phyloP scores from a whole-genome alignment of 2,888 invertebrate species.

The Leptura quadrifasciata region DNA sequence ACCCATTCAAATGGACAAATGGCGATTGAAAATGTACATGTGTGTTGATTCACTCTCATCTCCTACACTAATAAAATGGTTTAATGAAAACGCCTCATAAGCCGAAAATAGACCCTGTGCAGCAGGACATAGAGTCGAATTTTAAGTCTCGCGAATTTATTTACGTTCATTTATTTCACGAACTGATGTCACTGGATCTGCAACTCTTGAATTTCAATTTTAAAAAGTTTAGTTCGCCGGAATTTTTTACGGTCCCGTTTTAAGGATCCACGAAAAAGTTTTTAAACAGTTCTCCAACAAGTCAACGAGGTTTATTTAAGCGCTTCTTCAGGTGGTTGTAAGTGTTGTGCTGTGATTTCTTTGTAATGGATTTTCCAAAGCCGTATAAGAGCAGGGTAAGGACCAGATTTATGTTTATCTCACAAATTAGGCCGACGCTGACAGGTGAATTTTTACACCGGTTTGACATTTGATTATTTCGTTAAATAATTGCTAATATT shows the following conservation, averaged over 20 bases:
- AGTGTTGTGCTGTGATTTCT: conserved; percentile 24
- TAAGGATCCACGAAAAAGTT: background rate
- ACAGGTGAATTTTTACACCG: background rate
- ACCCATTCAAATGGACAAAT: conserved; percentile 51
- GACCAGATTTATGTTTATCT: background rate
- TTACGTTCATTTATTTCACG: conserved; percentile 66
- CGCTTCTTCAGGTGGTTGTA: background rate
- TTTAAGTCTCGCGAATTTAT: conserved; percentile 56
- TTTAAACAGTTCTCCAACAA: conserved; percentile 10
- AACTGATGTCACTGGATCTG: conserved; percentile 64
- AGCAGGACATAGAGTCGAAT: conserved; percentile 49
- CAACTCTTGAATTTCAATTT: conserved; percentile 48
- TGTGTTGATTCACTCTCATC: conserved; percentile 66
- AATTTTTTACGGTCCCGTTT: conserved; percentile 12
- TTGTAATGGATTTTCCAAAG: conserved; percentile 50
- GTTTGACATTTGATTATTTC: background rate
- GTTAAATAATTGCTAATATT: too few relatives aligned
- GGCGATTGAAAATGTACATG: conserved; percentile 53
- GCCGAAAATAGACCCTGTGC: conserved; percentile 56
- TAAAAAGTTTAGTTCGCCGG: conserved; percentile 26
- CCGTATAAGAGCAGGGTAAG: conserved; percentile 55
- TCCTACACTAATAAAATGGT: conserved; percentile 66
- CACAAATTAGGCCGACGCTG: background rate
- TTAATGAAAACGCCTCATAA: conserved; percentile 51
- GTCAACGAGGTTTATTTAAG: background rate